Conservation (phyloP, 1,140 invertebrate genomes). For the Lepidotrigona ventralis region DNA sequence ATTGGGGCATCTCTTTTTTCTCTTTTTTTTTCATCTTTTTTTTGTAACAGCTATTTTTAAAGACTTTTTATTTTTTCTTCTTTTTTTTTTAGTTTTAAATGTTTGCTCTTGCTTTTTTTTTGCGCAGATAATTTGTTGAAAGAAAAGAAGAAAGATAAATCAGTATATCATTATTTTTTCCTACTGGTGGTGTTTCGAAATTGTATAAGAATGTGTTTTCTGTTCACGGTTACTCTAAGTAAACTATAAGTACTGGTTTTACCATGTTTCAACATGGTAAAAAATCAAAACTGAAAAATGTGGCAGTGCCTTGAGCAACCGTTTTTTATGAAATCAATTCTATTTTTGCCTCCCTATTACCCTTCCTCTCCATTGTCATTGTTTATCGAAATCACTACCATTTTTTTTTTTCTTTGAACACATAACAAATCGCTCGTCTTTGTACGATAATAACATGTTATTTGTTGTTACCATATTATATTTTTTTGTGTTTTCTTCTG, state of each 20-base stretch:
- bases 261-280: conserved; percentile 45
- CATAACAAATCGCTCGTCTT: conserved; percentile 78
- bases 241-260: conserved; percentile 66
- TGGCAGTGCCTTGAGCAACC: conserved; percentile 80
- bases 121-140: conserved; percentile 57
- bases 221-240: conserved; percentile 63
- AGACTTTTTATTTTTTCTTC: not conserved
- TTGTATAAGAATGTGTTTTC: conserved; percentile 43
- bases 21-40: conserved; percentile 49
- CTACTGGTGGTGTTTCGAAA: conserved; percentile 36
- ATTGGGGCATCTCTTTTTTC: conserved; percentile 68
- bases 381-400: conserved; percentile 50
- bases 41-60: conserved; percentile 50
- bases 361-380: conserved; percentile 49
- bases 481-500: conserved; percentile 46
- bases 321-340: conserved; percentile 72
- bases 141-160: conserved; percentile 49
- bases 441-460: conserved; percentile 75
- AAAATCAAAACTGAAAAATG: conserved; percentile 66
- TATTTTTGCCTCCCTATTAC: conserved; percentile 50
- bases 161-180: conserved; percentile 9
- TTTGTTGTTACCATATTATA: conserved; percentile 57
- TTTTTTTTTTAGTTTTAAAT: conserved; percentile 4
- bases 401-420: conserved; percentile 74
- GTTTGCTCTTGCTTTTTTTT: conserved; percentile 19